Percentiles rank a stretch among this genome's conserved stretches.
Evolutionary conservation across 2,888 invertebrate genomes (phyloP).

Genomic region (Cylindroiulus punctatus): DNA sequence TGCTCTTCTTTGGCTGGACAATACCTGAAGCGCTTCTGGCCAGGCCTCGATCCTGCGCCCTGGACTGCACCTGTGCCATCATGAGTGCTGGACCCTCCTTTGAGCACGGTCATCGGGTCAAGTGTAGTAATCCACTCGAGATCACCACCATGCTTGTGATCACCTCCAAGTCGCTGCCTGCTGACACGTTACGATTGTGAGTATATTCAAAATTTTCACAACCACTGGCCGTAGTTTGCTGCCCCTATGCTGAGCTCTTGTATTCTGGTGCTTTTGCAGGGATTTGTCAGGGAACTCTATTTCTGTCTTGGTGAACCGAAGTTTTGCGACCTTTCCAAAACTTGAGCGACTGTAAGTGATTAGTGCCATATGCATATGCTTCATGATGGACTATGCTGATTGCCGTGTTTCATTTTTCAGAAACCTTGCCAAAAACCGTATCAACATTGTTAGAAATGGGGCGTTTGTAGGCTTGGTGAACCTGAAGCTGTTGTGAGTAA

Average conservation of each 20-base stretch:
- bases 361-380: background rate
- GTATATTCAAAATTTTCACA: too few relatives aligned
- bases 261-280: conserved; percentile 56
- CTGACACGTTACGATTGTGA: conserved; percentile 32
- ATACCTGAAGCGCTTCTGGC: conserved; percentile 3
- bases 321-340: conserved; percentile 76
- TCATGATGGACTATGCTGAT: too few relatives aligned
- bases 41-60: conserved; percentile 39
- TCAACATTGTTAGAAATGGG: conserved; percentile 71
- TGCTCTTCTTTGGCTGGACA: conserved; percentile 18
- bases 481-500: conserved; percentile 79
- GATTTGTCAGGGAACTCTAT: conserved; percentile 77
- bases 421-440: conserved; percentile 57
- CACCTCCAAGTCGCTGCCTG: conserved; percentile 1
- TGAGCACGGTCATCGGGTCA: conserved; percentile 13
- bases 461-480: conserved; percentile 76
- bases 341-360: conserved; percentile 73
- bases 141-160: background rate
- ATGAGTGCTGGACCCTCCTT: background rate
- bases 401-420: conserved; percentile 56
- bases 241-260: background rate
- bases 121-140: background rate
- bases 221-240: background rate
- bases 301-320: conserved; percentile 74
- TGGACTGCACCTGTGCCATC: conserved; percentile 46